Base-by-base conservation (phyloP, 2,888 invertebrate species). In the Metellina segmentata region DNA sequence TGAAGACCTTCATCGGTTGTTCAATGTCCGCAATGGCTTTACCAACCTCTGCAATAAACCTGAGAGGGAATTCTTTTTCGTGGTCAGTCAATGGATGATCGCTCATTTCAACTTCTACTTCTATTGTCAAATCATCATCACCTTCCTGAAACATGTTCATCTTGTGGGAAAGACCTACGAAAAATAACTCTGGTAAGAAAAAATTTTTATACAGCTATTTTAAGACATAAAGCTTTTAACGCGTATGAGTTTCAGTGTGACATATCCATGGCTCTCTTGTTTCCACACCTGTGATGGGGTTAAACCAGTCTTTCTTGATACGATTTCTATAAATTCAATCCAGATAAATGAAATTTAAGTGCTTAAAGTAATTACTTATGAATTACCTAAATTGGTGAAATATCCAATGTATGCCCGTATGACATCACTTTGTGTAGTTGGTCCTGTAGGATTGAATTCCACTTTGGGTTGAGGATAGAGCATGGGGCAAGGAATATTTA, bases 401-500 rank as follows among this genome's bases (percentile, higher is more conserved):
- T 92, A 93, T 70, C 93, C 93, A 9, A 93, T 88, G 49, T 93
- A 85, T 11, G 93, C 93, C 49, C 82, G 86, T 9, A 93, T 90
- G 20, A 92, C 87, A 49, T 93, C 93, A 53, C 79, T 92, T 79
- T 93, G 93, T 9, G 90, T 93, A 9, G 92, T 93, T 6, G 88
- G 87, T 6, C 92, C 88, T 13, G 89, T 93, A 1, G 93, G 92
- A 13, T 83, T 85, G 16, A 93, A 88, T 6, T 61, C 48, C 9
- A 93, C 81, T 11, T 81, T 81, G 0, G 92, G 90, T 13, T 93
- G 91, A 0, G 88, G 92, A 61, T 93, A 92, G 49, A 90, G 86
- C 87, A 93, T 85, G 48, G 93, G 93, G 78, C 93, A 93, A 0
- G 93, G 93, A 49, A 93, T 93, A 75, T 93, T 93, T 16, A 81